These are phyloP conservation scores for Pediacus dermestoides DNA, from an alignment of 2,888 invertebrate species.

Conservation along the genomic window DNA sequence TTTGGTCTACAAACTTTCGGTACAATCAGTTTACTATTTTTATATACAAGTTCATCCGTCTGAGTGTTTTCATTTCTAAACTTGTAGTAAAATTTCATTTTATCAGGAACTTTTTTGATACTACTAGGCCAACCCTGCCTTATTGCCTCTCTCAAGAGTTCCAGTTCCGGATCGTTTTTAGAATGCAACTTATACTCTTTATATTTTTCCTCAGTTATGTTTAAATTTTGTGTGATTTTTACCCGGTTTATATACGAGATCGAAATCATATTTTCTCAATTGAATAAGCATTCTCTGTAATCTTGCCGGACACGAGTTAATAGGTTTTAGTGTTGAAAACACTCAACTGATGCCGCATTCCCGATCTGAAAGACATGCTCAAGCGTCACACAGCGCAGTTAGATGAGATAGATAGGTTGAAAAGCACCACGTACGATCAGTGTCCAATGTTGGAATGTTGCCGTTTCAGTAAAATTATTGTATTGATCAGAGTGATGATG, in stretches of 20 bases:
- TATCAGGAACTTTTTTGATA: slow-evolving; percentile 9
- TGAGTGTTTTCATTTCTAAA: slow-evolving; percentile 10
- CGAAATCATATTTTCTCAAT: slow-evolving; percentile 15
- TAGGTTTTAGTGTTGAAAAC: no score
- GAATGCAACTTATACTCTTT: slow-evolving; percentile 7
- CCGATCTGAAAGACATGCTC: no score
- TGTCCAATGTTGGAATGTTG: no score
- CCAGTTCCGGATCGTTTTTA: slow-evolving; percentile 3
- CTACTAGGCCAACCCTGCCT: slow-evolving; percentile 8
- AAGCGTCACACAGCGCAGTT: no score
- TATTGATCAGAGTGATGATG: no score
- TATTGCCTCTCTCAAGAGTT: slow-evolving; percentile 5
- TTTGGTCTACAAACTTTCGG: slow-evolving; percentile 1
- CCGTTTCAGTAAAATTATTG: no score
- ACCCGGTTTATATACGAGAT: slow-evolving; percentile 14
- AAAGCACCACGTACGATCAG: no score
- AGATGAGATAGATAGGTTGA: no score
- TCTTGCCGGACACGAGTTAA: slow-evolving; percentile 13
- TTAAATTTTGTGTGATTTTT: no score
- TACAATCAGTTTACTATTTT: slow-evolving; percentile 7
- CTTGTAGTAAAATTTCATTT: slow-evolving; percentile 13
- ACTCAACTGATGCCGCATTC: no score
- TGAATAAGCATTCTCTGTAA: slow-evolving; percentile 16
- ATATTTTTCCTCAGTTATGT: not conserved
- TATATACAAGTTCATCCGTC: slow-evolving; percentile 9